phyloP scores from a whole-genome alignment of 2,888 invertebrate species.

The Cryptops parisi region DNA sequence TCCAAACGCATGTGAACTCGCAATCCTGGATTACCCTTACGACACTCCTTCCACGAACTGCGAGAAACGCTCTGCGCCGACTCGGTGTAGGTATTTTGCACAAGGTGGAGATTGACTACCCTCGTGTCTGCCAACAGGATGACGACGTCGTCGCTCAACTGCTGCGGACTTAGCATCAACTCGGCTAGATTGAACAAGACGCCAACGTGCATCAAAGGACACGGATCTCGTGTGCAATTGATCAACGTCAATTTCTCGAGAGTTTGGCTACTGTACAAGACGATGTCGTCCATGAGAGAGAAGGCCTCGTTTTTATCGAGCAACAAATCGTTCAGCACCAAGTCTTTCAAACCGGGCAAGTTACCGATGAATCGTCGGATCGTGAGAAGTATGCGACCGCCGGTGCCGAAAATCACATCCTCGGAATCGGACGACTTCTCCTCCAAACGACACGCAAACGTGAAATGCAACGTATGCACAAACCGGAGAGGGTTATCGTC shows the following conservation, averaged over 20 bases:
- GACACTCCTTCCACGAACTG: constrained; percentile 39
- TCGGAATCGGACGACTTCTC: constrained; percentile 33
- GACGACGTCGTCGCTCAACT: constrained; percentile 55
- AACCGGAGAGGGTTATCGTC: constrained; percentile 19
- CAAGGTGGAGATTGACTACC: constrained; percentile 47
- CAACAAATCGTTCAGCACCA: constrained; percentile 58
- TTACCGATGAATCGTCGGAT: constrained; percentile 45
- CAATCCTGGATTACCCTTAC: constrained; percentile 44
- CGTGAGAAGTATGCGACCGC: constrained; percentile 38
- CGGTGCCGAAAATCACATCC: constrained; percentile 53
- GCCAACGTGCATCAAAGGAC: constrained; percentile 56
- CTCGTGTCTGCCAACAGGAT: constrained; percentile 46
- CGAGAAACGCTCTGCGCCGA: constrained; percentile 28
- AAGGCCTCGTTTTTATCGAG: constrained; percentile 51
- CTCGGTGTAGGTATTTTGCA: constrained; percentile 46
- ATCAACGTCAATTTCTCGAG: constrained; percentile 49
- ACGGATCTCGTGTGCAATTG: constrained; percentile 54
- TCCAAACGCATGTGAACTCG: constrained; percentile 53
- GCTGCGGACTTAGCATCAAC: constrained; percentile 40
- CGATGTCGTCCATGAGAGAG: constrained; percentile 53
- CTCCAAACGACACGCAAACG: constrained; percentile 60
- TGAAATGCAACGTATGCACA: constrained; percentile 44
- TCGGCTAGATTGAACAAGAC: constrained; percentile 57
- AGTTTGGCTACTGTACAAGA: constrained; percentile 43
- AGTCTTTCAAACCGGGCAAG: constrained; percentile 43